Evolutionary conservation across 2,888 invertebrate species (phyloP).

Genomic region (Nephrotoma guestfalica): DNA sequence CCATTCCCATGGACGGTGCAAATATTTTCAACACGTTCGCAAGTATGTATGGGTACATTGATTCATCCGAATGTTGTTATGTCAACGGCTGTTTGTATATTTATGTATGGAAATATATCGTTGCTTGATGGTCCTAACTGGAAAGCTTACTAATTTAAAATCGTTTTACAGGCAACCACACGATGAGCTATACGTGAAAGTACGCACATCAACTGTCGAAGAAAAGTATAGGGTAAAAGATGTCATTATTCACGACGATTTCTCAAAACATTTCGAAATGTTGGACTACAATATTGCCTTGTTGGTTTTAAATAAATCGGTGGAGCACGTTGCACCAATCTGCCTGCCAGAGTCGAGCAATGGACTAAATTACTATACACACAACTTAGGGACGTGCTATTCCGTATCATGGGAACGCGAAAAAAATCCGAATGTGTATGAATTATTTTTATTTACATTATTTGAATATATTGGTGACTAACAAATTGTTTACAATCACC

Average conservation of each 20-base stretch:
- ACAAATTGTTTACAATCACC: not conserved
- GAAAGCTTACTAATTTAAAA: not conserved
- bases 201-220: not conserved
- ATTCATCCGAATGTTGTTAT: not conserved
- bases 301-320: not conserved
- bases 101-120: not conserved
- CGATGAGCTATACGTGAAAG: not conserved
- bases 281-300: not conserved
- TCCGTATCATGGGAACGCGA: not conserved
- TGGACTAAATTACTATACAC: not conserved
- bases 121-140: not conserved
- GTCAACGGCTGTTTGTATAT: conserved; percentile 1
- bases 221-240: not conserved
- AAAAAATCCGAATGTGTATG: not conserved
- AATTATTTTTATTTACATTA: not conserved
- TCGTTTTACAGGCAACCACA: not conserved
- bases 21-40: not conserved
- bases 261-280: not conserved
- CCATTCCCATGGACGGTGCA: not conserved
- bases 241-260: not conserved
- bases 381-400: not conserved
- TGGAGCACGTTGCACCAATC: not conserved
- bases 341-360: not conserved
- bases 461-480: not conserved
- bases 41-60: not conserved